phyloP scores from a whole-genome alignment of 2,888 invertebrate genomes.

The Machimus rusticus region DNA sequence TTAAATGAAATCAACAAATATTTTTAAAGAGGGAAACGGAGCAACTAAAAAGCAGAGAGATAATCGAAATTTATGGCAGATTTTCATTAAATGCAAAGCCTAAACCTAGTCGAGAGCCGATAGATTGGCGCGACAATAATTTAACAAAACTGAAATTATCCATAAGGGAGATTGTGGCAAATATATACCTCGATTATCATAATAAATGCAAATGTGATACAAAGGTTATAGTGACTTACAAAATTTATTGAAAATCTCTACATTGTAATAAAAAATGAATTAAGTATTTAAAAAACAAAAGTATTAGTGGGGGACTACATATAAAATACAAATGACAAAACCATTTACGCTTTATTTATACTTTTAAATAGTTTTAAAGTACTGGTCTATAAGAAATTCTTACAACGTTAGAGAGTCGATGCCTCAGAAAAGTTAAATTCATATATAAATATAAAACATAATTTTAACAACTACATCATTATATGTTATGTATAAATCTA shows the following conservation, averaged over 20 bases:
- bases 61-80: not conserved
- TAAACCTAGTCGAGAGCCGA: not conserved
- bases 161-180: not conserved
- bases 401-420: too few relatives aligned
- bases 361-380: too few relatives aligned
- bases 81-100: not conserved
- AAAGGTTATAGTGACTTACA: not conserved
- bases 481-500: too few relatives aligned
- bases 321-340: too few relatives aligned
- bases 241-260: not conserved
- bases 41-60: not conserved
- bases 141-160: not conserved
- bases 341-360: too few relatives aligned
- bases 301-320: too few relatives aligned
- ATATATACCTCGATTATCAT: not conserved
- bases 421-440: too few relatives aligned
- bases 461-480: too few relatives aligned
- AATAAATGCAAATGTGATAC: not conserved
- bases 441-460: too few relatives aligned
- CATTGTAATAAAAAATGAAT: not conserved
- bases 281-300: not conserved
- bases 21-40: not conserved
- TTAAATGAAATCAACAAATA: conserved; percentile 12
- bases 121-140: not conserved
- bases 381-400: too few relatives aligned